Conservation (phyloP, 2,888 invertebrate species). For the Diplolepis rosae region DNA sequence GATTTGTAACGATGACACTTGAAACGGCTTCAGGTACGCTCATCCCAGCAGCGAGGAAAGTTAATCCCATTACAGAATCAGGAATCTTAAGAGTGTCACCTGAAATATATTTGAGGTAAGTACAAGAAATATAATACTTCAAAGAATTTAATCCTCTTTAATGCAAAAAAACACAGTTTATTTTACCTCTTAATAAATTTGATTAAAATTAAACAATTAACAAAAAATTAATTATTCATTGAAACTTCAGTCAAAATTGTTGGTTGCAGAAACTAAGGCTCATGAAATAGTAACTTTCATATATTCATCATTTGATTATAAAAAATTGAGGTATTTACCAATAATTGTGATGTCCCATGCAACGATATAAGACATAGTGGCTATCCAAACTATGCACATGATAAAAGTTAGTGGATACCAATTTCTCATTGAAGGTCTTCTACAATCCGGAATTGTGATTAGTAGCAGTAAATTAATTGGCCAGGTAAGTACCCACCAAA, state of each 20-base stretch:
- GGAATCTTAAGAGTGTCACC: slow-evolving; percentile 87
- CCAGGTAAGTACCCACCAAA: slow-evolving; percentile 82
- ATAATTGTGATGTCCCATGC: slow-evolving; percentile 90
- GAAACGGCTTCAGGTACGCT: slow-evolving; percentile 92
- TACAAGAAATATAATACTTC: not conserved
- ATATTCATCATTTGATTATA: slow-evolving; percentile 10
- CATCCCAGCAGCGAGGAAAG: slow-evolving; percentile 89
- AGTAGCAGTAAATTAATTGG: slow-evolving; percentile 84
- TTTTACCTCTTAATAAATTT: too few species aligned
- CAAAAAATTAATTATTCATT: too few species aligned
- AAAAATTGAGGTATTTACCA: slow-evolving; percentile 75
- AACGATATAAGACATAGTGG: slow-evolving; percentile 85
- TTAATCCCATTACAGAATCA: slow-evolving; percentile 90
- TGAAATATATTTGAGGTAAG: slow-evolving; percentile 57
- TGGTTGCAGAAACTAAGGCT: too few species aligned
- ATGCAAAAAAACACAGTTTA: too few species aligned
- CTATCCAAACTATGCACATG: slow-evolving; percentile 90
- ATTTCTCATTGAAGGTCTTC: slow-evolving; percentile 75
- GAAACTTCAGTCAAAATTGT: too few species aligned
- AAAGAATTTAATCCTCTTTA: too few species aligned
- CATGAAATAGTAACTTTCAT: slow-evolving; percentile 11
- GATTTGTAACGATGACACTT: slow-evolving; percentile 87
- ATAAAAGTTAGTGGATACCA: slow-evolving; percentile 82
- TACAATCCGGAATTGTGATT: slow-evolving; percentile 86
- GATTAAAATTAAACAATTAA: too few species aligned